A percentile compares a stretch with the other conserved stretches of the same genome.
These are phyloP conservation scores for Bombyx mori DNA, from an alignment of 1,140 invertebrate genomes.

Conservation along the genomic window ASM3026992v2 NC_085107.1:17364001-17364500, in stretches of 20 bases:
- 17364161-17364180: conserved; percentile 1
- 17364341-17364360: conserved; percentile 62
- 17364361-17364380: conserved; percentile 63
- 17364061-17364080: too few relatives aligned
- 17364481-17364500: conserved; percentile 22
- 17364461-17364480: conserved; percentile 21
- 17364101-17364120: too few relatives aligned
- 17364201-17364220: not conserved
- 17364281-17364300: conserved; percentile 38
- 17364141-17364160: conserved; percentile 11
- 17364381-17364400: conserved; percentile 58
- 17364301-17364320: conserved; percentile 26
- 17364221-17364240: conserved; percentile 4
- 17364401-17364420: conserved; percentile 46
- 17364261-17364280: conserved; percentile 18
- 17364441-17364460: conserved; percentile 38
- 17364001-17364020: too few relatives aligned
- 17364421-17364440: conserved; percentile 24
- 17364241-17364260: conserved; percentile 3
- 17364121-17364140: not conserved
- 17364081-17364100: too few relatives aligned
- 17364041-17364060: too few relatives aligned
- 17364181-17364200: not conserved
- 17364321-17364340: conserved; percentile 53
- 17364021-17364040: too few relatives aligned